These are phyloP conservation scores for Rotaria macrura DNA, from an alignment of 2,888 invertebrate species.

Conservation along the genomic window DNA sequence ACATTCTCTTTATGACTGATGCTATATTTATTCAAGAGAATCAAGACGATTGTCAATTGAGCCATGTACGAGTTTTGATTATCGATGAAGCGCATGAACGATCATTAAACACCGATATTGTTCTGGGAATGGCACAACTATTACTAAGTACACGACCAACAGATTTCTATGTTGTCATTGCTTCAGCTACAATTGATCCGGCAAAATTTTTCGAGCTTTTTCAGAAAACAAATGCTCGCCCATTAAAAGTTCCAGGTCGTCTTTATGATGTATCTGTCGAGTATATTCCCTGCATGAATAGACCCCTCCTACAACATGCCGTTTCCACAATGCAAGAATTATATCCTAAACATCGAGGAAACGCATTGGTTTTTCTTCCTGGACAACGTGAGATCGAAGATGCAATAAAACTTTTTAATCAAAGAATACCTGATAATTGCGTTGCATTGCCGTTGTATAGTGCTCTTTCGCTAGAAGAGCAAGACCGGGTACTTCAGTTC, in stretches of 20 bases:
- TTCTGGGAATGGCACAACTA: slow-evolving; percentile 84
- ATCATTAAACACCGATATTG: slow-evolving; percentile 77
- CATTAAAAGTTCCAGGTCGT: background rate
- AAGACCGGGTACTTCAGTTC: background rate
- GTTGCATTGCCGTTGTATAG: background rate
- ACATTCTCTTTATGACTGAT: slow-evolving; percentile 66
- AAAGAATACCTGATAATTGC: background rate
- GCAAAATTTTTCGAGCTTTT: background rate
- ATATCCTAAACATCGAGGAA: background rate
- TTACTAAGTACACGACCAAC: slow-evolving; percentile 59
- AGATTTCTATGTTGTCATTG: slow-evolving; percentile 70
- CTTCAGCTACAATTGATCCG: slow-evolving; percentile 90
- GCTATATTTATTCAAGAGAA: slow-evolving; percentile 85
- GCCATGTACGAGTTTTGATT: slow-evolving; percentile 70
- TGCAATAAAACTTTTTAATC: background rate
- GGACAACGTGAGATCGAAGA: background rate
- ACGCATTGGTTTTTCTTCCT: slow-evolving; percentile 2
- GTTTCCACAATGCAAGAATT: background rate
- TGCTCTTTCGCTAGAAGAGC: background rate
- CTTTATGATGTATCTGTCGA: background rate
- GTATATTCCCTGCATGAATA: background rate
- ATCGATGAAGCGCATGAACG: slow-evolving; percentile 92
- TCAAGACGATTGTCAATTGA: slow-evolving; percentile 80
- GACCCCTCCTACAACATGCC: background rate
- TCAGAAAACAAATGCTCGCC: background rate